Evolutionary conservation across 2,888 invertebrate species (phyloP).

Genomic region (Melieria crassipennis): DNA sequence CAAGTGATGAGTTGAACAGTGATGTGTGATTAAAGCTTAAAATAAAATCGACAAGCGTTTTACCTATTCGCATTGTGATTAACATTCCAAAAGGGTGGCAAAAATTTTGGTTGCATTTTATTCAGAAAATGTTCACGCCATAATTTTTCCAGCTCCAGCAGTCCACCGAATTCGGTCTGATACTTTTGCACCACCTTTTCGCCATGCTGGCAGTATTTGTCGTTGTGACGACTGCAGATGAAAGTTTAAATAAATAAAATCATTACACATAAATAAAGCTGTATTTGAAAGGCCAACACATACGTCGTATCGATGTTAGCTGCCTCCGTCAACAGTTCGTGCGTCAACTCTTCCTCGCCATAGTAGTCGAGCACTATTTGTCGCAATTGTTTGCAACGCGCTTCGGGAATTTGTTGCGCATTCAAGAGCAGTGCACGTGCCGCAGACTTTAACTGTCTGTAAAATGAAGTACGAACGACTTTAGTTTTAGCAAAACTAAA

Average conservation of each 20-base stretch:
- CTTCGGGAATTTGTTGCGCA: constrained; percentile 68
- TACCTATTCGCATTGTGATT: constrained; percentile 75
- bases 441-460: constrained; percentile 70
- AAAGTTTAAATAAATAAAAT: constrained; percentile 1
- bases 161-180: constrained; percentile 67
- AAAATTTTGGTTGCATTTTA: constrained; percentile 75
- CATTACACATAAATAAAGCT: background rate
- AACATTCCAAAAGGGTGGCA: constrained; percentile 82
- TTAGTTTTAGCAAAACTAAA: background rate
- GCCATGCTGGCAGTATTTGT: constrained; percentile 69
- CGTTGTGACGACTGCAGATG: constrained; percentile 46
- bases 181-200: constrained; percentile 72
- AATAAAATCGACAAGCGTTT: background rate
- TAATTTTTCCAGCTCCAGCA: constrained; percentile 74
- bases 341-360: constrained; percentile 65
- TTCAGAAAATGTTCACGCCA: constrained; percentile 82
- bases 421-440: constrained; percentile 69
- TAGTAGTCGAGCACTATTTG: constrained; percentile 68
- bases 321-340: constrained; percentile 68
- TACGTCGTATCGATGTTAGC: constrained; percentile 67
- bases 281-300: constrained; percentile 7
- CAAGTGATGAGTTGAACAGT: too few relatives aligned
- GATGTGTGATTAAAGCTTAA: too few relatives aligned
- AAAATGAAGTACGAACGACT: constrained; percentile 20
- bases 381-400: constrained; percentile 67